Evolutionary conservation across 92 coral and sea anemone species (phyloP), one percentile per base, ranked within the genome.

Genomic region (Zoanthus sansibaricus): DNA sequence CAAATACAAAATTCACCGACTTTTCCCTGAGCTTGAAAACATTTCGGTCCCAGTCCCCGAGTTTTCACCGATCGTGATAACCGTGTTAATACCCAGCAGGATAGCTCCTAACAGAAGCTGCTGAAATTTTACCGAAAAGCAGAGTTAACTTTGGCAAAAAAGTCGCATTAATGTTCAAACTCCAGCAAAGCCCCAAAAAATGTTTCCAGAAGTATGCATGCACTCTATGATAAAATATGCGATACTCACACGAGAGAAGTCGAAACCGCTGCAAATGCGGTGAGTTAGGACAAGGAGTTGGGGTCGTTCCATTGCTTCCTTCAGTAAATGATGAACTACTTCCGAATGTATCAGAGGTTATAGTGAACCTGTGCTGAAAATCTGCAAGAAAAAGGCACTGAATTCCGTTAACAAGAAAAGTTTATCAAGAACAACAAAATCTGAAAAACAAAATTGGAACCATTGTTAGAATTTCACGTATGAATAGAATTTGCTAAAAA

Each of bases 331-430:
- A 75, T 14, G 98, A 72, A 72, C 77, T 87, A 72, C 91, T 91
- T 42, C 91, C 94, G 83, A 92, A 89, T 30, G 90, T 92, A 46
- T 94, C 98, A 14, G 98, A 93, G 0, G 95, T 91, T 62, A 94
- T 94, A 14, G 98, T 94, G 83, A 94, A 94, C 72, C 95, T 88
- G 59, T 94, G 98, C 91, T 93, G 93, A 88, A 94, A 94, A 64
- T 93, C 98, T 94, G 72, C 11, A 77, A 70, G 69, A 3, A 18
- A 56, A 66, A 3, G 9, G 6, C 6, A 30, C 46, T 20, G 31
- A n/a, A 7, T 1, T 0, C 72, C 21, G 37, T 67, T 67, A 67
- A 21, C 72, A 9, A 6, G 72, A 67, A 7, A 20, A 67, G 3
- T n/a, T 7, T 3, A 49, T 49, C 72, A 67, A 31, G 16, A 9